Percentiles rank a stretch among this genome's conserved stretches.
phyloP scores from a whole-genome alignment of 2,113 vertebrate species.

The Dinomys branickii region DNA sequence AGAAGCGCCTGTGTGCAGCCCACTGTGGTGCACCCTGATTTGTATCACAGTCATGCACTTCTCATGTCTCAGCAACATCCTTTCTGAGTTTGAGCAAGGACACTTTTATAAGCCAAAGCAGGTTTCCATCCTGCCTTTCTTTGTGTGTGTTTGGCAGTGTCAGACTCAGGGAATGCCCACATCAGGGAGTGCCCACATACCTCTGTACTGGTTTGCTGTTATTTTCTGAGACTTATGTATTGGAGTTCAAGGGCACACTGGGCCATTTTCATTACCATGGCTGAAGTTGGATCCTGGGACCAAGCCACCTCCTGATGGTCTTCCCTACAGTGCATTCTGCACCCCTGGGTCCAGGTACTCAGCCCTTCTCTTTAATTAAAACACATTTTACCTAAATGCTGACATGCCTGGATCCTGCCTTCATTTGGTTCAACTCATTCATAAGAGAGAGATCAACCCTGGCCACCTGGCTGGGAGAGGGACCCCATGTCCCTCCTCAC shows the following conservation, averaged over 20 bases:
- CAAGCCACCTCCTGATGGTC: too few species aligned
- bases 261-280: not conserved
- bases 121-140: too few species aligned
- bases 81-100: not conserved
- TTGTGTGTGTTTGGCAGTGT: too few species aligned
- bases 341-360: rapidly evolving
- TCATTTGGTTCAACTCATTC: not conserved
- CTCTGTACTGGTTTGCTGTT: not conserved
- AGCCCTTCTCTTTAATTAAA: not conserved
- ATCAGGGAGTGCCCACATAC: rapidly evolving
- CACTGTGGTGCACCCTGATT: rapidly evolving
- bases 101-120: rapidly evolving
- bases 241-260: too few species aligned
- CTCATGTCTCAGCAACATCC: too few species aligned
- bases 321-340: too few species aligned
- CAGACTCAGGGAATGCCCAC: rapidly evolving
- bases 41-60: rapidly evolving
- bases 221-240: rapidly evolving
- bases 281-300: not conserved
- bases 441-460: too few species aligned
- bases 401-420: rapidly evolving
- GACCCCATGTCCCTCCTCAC: rapidly evolving
- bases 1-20: rapidly evolving
- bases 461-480: rapidly evolving
- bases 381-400: rapidly evolving